Evolutionary conservation across 2,113 vertebrate species (phyloP), one percentile per base, ranked within the genome.

Genomic region (Antechinus stuartii): DNA sequence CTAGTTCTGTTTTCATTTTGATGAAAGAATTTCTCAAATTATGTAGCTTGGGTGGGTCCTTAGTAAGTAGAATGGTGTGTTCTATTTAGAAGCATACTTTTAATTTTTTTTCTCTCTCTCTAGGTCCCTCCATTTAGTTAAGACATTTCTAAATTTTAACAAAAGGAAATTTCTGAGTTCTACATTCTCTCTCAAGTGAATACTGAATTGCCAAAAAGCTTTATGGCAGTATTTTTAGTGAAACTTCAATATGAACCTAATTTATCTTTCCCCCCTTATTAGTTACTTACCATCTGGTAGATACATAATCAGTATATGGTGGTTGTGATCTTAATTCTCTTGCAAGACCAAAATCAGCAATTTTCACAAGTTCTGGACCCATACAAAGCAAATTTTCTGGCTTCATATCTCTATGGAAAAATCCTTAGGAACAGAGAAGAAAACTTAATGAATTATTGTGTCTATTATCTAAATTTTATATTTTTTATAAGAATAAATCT

Each of bases 361-460:
- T 99, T 99, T 99, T 99, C 68, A 99, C 99, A 97, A 99, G 99
- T 94, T 99, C 99, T 97, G 99, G 99, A 50, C 99, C 99, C 99
- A 99, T 99, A 96, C 99, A 99, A 50, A 99, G 98, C 97, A 99
- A 98, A 92, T 99, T 99, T 98, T 99, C 99, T 61, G 99, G 99
- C 97, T 99, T 99, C 99, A 99, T 99, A 98, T 99, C 99, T 95
- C 99, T 99, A 95, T 99, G 99, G 97, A 99, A 99, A 98, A 99
- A 99, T 25, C 99, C 99, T 96, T 3, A 12, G 90, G 53, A 92
- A 95, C 26, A 8, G 50, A 46, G 53, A 84, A 46, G 50, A 57
- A 42, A 0, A 24, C 61, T 10, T 30, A 24, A 42, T 25, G 19
- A 84, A 54, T 19, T 12, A 26, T 12, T 0, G 2, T 55, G 9